Percentiles rank a stretch among this genome's conserved stretches.
These are phyloP conservation scores for Chrysogorgia sp. DNA, from an alignment of 92 coral and sea anemone species.

Conservation along the genomic window DNA sequence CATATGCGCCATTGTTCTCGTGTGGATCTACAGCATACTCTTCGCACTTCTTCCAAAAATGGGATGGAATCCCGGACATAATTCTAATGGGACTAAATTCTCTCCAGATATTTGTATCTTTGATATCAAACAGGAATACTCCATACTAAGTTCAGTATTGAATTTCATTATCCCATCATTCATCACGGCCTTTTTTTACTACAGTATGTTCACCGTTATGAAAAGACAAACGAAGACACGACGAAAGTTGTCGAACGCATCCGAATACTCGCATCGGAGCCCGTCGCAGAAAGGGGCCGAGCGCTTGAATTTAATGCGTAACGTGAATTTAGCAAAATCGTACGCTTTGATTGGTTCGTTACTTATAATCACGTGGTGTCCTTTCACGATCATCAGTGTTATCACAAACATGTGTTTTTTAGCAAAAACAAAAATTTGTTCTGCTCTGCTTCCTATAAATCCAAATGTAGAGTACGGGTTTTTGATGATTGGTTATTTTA, in stretches of 20 bases:
- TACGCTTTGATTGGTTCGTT: slow-evolving; percentile 36
- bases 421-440: not conserved
- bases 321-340: slow-evolving; percentile 20
- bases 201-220: slow-evolving; percentile 62
- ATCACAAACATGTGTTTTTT: not conserved
- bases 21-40: slow-evolving; percentile 80
- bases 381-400: slow-evolving; percentile 13
- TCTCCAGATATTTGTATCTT: slow-evolving; percentile 49
- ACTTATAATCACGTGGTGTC: slow-evolving; percentile 36
- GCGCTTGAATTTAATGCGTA: slow-evolving; percentile 8
- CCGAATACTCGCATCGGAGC: slow-evolving; percentile 3
- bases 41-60: slow-evolving; percentile 81
- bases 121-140: slow-evolving; percentile 71
- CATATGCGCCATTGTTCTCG: slow-evolving; percentile 55
- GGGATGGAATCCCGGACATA: slow-evolving; percentile 81
- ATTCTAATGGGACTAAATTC: not conserved
- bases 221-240: slow-evolving; percentile 26
- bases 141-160: slow-evolving; percentile 79
- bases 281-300: slow-evolving; percentile 8
- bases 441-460: not conserved
- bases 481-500: slow-evolving; percentile 26
- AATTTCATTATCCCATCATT: slow-evolving; percentile 81
- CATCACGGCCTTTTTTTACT: slow-evolving; percentile 75
- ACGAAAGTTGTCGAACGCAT: slow-evolving; percentile 16
- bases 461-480: not conserved